Evolutionary conservation across 1,140 invertebrate genomes (phyloP).

Genomic region (Lethrus apterus): DNA sequence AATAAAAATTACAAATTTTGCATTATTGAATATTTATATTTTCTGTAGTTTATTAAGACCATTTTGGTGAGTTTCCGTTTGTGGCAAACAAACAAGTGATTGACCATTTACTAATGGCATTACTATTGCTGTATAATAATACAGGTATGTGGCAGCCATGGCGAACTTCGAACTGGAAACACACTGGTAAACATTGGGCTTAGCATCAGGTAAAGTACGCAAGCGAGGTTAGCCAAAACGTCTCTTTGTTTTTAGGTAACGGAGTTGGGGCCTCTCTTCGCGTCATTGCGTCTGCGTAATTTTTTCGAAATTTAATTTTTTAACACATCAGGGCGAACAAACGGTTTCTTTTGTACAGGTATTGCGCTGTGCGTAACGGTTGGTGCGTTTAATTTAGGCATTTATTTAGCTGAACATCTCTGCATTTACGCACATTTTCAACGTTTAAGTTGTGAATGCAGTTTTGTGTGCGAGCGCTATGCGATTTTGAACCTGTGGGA

Average conservation of each 20-base stretch:
- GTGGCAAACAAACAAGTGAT: slow-evolving; percentile 24
- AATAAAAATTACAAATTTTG: not conserved
- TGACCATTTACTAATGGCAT: slow-evolving; percentile 34
- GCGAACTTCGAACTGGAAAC: slow-evolving; percentile 24
- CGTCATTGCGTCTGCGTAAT: slow-evolving; percentile 27
- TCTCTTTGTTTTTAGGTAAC: slow-evolving; percentile 38
- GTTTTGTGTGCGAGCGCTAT: slow-evolving; percentile 20
- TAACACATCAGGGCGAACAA: not conserved
- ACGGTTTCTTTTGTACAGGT: slow-evolving; percentile 3
- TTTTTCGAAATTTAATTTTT: slow-evolving; percentile 11
- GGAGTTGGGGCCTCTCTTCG: slow-evolving; percentile 32
- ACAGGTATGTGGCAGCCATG: slow-evolving; percentile 36
- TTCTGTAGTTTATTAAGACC: too few species aligned
- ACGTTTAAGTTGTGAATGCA: slow-evolving; percentile 6
- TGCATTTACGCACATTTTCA: slow-evolving; percentile 8
- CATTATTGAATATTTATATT: not conserved
- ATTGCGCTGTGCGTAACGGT: slow-evolving; percentile 2
- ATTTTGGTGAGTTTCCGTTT: slow-evolving; percentile 26
- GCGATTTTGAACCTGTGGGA: slow-evolving; percentile 24
- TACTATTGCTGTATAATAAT: slow-evolving; percentile 39
- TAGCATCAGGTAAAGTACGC: slow-evolving; percentile 36
- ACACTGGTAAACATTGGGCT: slow-evolving; percentile 31
- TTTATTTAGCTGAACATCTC: slow-evolving; percentile 7
- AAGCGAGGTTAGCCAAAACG: slow-evolving; percentile 25
- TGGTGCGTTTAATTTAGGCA: not conserved